Base-by-base conservation (phyloP, 2,888 invertebrate species). In the Mayetiola destructor region DNA sequence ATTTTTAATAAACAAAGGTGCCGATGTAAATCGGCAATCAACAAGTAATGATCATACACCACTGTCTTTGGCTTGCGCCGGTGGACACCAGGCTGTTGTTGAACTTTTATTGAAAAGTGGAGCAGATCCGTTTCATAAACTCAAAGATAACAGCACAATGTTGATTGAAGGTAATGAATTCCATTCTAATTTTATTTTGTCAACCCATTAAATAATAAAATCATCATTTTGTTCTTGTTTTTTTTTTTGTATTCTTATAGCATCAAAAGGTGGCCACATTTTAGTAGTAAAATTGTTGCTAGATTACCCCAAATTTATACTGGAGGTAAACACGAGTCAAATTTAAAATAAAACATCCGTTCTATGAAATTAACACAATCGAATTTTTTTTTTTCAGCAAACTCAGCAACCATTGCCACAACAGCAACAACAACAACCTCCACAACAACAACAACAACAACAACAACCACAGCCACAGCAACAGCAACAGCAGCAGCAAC, bases 141-240 rank as follows among this genome's bases (percentile, higher is more conserved):
- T 99, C 56, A 95, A 96, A 79, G 97, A 99, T 75, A 95, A 95
- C 72, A 93, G 94, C 60, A 96, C 95, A 57, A 97, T 96, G 86
- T 79, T 99, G 64, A 96, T 99, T 65, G 97, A 99, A 75, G n/a
- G n/a, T n/a, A n/a, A n/a, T n/a, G n/a, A n/a, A n/a, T n/a, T n/a
- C n/a, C n/a, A n/a, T n/a, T n/a, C n/a, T n/a, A n/a, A n/a, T n/a
- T n/a, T n/a, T n/a, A n/a, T n/a, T n/a, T n/a, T n/a, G n/a, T n/a
- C n/a, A n/a, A n/a, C n/a, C n/a, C n/a, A n/a, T n/a, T n/a, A n/a
- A n/a, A n/a, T n/a, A n/a, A n/a, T n/a, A n/a, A n/a, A n/a, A n/a
- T n/a, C n/a, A n/a, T n/a, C n/a, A n/a, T n/a, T n/a, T n/a, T n/a
- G n/a, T n/a, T n/a, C n/a, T n/a, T n/a, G n/a, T n/a, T n/a, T n/a